Evolutionary conservation across 2,888 invertebrate genomes (phyloP).

Genomic region (Rhodophaea formosa): DNA sequence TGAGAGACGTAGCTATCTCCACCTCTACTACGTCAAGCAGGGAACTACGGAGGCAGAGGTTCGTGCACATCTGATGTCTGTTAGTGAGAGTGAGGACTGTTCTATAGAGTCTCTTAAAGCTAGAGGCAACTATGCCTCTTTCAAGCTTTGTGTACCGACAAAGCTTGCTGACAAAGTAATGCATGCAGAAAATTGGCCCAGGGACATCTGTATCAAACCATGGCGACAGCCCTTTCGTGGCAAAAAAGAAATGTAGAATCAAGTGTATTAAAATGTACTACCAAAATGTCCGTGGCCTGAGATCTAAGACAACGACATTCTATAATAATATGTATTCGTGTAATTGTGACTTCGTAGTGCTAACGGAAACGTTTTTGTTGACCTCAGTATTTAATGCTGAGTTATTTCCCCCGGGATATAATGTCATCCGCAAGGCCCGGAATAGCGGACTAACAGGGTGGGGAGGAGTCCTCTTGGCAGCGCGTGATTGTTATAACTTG

Average conservation of each 20-base stretch:
- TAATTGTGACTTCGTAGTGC: not conserved
- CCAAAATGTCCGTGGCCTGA: slow-evolving; percentile 21
- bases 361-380: slow-evolving; percentile 18
- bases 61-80: not conserved
- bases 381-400: slow-evolving; percentile 12
- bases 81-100: not conserved
- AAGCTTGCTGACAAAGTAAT: not conserved
- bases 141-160: slow-evolving; percentile 10
- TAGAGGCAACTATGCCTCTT: too few species aligned
- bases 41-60: too few species aligned
- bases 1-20: too few species aligned
- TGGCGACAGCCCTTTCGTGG: slow-evolving; percentile 22
- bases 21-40: too few species aligned
- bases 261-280: not conserved
- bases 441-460: slow-evolving; percentile 2
- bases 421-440: slow-evolving; percentile 18
- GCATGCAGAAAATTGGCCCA: slow-evolving; percentile 12
- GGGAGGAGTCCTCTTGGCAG: slow-evolving; percentile 19
- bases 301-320: slow-evolving; percentile 17
- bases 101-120: not conserved
- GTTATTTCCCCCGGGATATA: slow-evolving; percentile 9
- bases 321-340: slow-evolving; percentile 2
- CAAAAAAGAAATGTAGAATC: not conserved
- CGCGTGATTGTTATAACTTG: slow-evolving; percentile 2
- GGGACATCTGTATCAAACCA: slow-evolving; percentile 16